phyloP scores from a whole-genome alignment of 2,797 vertebrate species.

The Hylomyscus alleni region DNA sequence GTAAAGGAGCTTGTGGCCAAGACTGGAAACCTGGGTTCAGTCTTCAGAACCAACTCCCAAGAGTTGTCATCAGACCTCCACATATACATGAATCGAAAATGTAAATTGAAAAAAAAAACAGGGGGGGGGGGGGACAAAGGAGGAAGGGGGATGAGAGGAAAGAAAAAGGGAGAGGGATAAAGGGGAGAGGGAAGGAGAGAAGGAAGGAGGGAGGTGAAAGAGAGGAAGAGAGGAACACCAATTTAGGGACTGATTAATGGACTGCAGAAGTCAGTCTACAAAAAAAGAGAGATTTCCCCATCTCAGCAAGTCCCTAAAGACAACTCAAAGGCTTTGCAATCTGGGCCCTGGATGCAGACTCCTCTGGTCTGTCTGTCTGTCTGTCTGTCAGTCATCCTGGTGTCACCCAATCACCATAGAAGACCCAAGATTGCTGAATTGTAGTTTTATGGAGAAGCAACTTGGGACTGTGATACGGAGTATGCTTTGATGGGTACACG shows the following conservation, averaged over 20 bases:
- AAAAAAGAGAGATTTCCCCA: background rate
- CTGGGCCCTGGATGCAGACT: background rate
- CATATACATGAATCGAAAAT: background rate
- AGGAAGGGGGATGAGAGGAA: too few relatives aligned
- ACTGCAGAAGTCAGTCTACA: background rate
- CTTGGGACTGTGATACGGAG: background rate
- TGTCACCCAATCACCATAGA: background rate
- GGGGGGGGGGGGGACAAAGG: too few relatives aligned
- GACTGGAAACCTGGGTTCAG: background rate
- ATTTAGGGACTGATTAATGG: background rate
- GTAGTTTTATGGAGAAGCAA: background rate
- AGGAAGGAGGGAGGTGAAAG: too few relatives aligned
- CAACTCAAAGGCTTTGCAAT: background rate
- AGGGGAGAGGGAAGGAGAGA: too few relatives aligned
- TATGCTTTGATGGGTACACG: background rate
- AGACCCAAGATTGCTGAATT: background rate
- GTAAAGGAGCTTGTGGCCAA: background rate
- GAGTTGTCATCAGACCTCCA: background rate
- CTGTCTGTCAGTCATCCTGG: conserved; percentile 40
- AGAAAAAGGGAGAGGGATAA: too few relatives aligned
- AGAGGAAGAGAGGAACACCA: background rate
- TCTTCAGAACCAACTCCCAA: background rate
- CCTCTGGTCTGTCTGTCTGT: background rate
- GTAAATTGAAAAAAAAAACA: background rate
- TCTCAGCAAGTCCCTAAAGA: background rate